A percentile compares a stretch with the other conserved stretches of the same genome.
phyloP scores from a whole-genome alignment of 2,797 vertebrate genomes.

The Acanthornis magna region DNA sequence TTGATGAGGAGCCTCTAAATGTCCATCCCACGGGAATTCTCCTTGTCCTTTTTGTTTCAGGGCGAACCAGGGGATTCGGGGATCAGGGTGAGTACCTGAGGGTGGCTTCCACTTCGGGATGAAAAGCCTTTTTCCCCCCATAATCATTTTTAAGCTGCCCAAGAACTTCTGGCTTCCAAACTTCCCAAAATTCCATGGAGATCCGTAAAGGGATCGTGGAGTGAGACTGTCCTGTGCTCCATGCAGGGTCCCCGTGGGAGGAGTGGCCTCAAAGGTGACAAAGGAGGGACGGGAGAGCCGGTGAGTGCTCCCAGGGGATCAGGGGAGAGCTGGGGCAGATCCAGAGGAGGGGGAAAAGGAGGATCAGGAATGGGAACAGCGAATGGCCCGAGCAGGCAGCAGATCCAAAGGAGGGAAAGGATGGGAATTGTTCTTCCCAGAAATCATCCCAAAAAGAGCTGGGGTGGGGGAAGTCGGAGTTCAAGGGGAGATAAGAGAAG shows the following conservation, averaged over 20 bases:
- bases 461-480: neutral
- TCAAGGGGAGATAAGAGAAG: neutral
- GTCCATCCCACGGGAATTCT: neutral
- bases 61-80: constrained; percentile 83
- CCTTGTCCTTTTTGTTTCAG: constrained; percentile 66
- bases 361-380: neutral
- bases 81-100: constrained; percentile 74
- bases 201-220: neutral
- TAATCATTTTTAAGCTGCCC: neutral
- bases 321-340: neutral
- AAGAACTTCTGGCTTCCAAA: neutral
- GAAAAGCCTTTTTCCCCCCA: neutral
- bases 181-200: neutral
- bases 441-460: neutral
- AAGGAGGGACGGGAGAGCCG: constrained; percentile 77
- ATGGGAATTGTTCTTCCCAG: neutral
- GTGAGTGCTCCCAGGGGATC: constrained; percentile 69
- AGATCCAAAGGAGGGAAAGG: neutral
- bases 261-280: constrained; percentile 83
- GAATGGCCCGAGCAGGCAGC: neutral
- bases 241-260: constrained; percentile 86
- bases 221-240: neutral
- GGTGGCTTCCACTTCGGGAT: neutral
- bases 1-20: neutral
- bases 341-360: neutral